Conservation (phyloP, 2,797 vertebrate species). For the Hafferia zeledoni region DNA sequence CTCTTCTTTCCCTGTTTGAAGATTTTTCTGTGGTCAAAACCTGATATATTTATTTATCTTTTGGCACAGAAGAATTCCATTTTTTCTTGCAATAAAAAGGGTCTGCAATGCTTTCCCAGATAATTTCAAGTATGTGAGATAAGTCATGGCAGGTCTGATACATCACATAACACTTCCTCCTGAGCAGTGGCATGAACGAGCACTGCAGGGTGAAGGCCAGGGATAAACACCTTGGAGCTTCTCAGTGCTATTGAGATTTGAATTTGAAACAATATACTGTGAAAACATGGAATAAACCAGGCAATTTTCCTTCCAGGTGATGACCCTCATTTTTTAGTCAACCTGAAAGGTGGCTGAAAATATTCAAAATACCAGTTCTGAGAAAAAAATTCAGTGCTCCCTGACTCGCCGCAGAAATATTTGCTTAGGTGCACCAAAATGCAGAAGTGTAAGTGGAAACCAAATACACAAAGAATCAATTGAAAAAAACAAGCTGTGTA, state of each 20-base stretch:
- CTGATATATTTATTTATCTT: neutral
- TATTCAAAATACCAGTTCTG: neutral
- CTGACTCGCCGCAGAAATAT: neutral
- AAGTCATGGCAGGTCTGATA: fast-evolving
- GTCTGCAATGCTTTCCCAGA: neutral
- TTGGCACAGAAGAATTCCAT: neutral
- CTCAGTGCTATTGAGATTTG: neutral
- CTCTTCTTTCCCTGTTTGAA: neutral
- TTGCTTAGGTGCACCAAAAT: neutral
- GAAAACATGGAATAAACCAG: neutral
- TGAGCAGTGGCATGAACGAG: neutral
- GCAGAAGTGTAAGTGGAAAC: slow-evolving; percentile 8
- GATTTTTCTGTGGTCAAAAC: neutral
- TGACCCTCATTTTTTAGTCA: neutral
- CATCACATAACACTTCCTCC: neutral
- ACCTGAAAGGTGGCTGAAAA: neutral
- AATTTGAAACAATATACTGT: neutral
- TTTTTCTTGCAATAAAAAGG: neutral
- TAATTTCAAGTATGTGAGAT: neutral
- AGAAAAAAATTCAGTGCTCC: neutral
- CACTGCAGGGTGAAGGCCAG: neutral
- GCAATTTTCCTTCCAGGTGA: neutral
- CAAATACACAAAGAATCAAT: slow-evolving; percentile 16
- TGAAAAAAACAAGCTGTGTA: neutral
- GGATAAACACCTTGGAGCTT: slow-evolving; percentile 9